phyloP scores from a whole-genome alignment of 2,113 vertebrate species.

The Terrapene triunguis region DNA sequence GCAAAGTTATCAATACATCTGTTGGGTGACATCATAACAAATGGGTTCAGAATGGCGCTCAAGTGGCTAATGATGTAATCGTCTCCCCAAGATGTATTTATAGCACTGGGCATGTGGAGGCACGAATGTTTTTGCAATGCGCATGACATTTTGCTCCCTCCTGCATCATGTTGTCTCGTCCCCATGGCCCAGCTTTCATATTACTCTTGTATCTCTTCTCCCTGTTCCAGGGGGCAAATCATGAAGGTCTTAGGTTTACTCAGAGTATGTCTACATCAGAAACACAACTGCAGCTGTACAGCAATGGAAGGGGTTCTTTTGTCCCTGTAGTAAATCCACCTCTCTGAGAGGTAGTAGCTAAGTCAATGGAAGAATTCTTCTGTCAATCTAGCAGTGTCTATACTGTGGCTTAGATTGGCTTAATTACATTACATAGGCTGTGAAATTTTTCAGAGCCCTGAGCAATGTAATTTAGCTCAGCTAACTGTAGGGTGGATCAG shows the following conservation, averaged over 20 bases:
- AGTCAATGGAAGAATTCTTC: neutral
- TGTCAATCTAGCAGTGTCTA: neutral
- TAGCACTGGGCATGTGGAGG: rapidly evolving
- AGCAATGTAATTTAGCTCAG: too few species aligned
- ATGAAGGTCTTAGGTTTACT: neutral
- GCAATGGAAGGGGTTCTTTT: too few species aligned
- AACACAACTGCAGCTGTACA: too few species aligned
- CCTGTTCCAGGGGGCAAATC: neutral
- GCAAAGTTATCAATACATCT: slow-evolving; percentile 42
- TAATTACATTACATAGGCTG: neutral
- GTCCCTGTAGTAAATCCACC: too few species aligned
- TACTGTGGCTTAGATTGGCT: neutral
- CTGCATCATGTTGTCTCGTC: neutral
- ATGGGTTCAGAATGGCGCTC: slow-evolving; percentile 37
- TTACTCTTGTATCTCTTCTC: neutral
- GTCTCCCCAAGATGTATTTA: neutral
- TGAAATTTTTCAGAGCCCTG: too few species aligned
- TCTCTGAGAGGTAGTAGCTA: neutral
- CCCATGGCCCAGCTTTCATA: neutral
- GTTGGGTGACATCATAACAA: slow-evolving; percentile 41
- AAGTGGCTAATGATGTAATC: neutral
- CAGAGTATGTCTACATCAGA: too few species aligned
- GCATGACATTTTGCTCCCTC: neutral
- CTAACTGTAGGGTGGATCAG: too few species aligned
- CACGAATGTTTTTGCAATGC: neutral